These are phyloP conservation scores for Teleogryllus oceanicus DNA, from an alignment of 2,888 invertebrate genomes.

Conservation along the genomic window DNA sequence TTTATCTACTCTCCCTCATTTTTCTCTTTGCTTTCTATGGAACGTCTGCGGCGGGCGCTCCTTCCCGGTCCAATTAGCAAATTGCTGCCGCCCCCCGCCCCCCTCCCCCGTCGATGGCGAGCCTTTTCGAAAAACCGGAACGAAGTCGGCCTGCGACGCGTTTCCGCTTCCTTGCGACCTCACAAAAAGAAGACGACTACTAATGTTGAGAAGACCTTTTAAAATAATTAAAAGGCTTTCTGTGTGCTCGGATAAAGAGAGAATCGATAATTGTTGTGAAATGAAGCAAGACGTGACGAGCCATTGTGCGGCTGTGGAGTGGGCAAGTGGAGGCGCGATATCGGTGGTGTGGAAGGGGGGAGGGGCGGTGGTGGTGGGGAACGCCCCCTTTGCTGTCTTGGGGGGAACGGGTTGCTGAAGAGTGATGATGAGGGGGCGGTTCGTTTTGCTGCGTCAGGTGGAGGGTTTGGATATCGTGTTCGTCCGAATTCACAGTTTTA, in stretches of 20 bases:
- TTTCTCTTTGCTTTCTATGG: constrained; percentile 9
- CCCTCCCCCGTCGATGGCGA: not conserved
- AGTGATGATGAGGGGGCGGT: too few relatives aligned
- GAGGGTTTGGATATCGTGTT: too few relatives aligned
- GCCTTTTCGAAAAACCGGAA: constrained; percentile 26
- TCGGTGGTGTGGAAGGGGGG: not conserved
- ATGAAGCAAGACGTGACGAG: constrained; percentile 25
- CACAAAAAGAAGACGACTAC: constrained; percentile 20
- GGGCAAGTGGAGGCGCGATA: not conserved
- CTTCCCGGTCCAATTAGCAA: constrained; percentile 32
- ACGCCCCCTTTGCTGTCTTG: too few relatives aligned
- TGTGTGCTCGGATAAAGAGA: constrained; percentile 24
- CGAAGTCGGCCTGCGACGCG: constrained; percentile 27
- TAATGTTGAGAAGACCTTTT: constrained; percentile 29
- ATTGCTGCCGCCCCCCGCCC: constrained; percentile 23
- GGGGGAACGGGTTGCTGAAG: too few relatives aligned
- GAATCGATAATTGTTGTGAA: constrained; percentile 36
- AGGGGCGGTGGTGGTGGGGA: not conserved
- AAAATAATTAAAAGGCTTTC: constrained; percentile 34
- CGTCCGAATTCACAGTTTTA: too few relatives aligned
- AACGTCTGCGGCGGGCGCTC: constrained; percentile 3
- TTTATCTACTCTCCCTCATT: constrained; percentile 1
- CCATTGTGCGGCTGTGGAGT: not conserved
- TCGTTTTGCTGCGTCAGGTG: too few relatives aligned
- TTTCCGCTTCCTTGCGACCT: constrained; percentile 29